A percentile compares a stretch with the other conserved stretches of the same genome.
phyloP scores from a whole-genome alignment of 2,888 invertebrate genomes.

The Ochropleura plecta region DNA sequence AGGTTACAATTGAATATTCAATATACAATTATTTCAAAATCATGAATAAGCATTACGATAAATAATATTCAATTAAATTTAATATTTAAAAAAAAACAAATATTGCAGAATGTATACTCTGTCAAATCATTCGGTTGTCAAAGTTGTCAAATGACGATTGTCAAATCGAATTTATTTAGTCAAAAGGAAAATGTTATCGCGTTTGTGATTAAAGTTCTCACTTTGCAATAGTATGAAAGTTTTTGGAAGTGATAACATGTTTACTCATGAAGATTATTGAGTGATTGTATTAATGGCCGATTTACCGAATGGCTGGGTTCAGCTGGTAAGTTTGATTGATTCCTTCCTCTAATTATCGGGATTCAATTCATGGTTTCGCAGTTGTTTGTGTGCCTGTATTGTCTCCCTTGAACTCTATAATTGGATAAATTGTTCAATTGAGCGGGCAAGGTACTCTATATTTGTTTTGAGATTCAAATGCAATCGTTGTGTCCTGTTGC shows the following conservation, averaged over 20 bases:
- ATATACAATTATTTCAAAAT: background rate
- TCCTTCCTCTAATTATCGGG: slow-evolving; percentile 69
- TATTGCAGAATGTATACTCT: slow-evolving; percentile 10
- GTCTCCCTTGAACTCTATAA: slow-evolving; percentile 78
- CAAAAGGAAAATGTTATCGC: slow-evolving; percentile 71
- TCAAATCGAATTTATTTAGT: slow-evolving; percentile 62
- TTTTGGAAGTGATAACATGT: slow-evolving; percentile 66
- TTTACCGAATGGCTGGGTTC: slow-evolving; percentile 91
- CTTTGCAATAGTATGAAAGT: slow-evolving; percentile 73
- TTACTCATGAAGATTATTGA: slow-evolving; percentile 74
- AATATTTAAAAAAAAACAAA: background rate
- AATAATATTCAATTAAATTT: background rate
- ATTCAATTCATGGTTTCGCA: slow-evolving; percentile 76
- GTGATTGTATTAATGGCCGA: slow-evolving; percentile 87
- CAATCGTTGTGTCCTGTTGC: slow-evolving; percentile 29
- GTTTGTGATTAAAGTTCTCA: slow-evolving; percentile 68
- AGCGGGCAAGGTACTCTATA: slow-evolving; percentile 68
- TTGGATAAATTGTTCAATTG: slow-evolving; percentile 83
- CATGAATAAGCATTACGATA: background rate
- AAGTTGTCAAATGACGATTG: slow-evolving; percentile 58
- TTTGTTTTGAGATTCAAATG: slow-evolving; percentile 41
- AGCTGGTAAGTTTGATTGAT: slow-evolving; percentile 84
- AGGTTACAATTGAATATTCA: background rate
- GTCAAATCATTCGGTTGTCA: slow-evolving; percentile 44
- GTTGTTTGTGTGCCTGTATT: slow-evolving; percentile 80